A percentile compares a stretch with the other conserved stretches of the same genome.
Evolutionary conservation across 2,888 invertebrate species (phyloP).

Genomic region (Ennomos erosarius): DNA sequence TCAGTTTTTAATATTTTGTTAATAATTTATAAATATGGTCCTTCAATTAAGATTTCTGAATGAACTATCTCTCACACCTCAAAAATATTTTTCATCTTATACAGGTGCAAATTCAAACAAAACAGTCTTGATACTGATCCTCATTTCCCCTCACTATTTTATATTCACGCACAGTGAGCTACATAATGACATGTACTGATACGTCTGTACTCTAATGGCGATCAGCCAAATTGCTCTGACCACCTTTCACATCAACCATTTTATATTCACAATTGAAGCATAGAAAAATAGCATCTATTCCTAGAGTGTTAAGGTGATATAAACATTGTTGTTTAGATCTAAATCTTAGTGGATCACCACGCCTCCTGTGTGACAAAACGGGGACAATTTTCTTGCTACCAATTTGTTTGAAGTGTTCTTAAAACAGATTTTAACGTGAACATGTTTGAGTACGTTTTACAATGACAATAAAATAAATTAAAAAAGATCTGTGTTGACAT

Average conservation of each 20-base stretch:
- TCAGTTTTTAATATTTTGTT: no score
- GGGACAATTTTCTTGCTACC: conserved; percentile 70
- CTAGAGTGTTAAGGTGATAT: conserved; percentile 12
- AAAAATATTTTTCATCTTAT: no score
- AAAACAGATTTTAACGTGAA: conserved; percentile 20
- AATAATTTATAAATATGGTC: no score
- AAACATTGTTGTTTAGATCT: conserved; percentile 21
- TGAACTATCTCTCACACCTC: no score
- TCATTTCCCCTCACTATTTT: conserved; percentile 49
- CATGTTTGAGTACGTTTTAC: conserved; percentile 21
- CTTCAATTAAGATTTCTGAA: no score
- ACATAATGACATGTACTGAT: conserved; percentile 61
- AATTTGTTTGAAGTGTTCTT: conserved; percentile 17
- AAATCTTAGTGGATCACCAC: conserved; percentile 67
- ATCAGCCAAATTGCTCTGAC: conserved; percentile 67
- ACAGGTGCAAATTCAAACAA: no score
- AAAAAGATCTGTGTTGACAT: conserved; percentile 19
- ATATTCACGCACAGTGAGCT: conserved; percentile 70
- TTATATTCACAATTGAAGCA: conserved; percentile 17
- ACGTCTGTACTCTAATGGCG: conserved; percentile 61
- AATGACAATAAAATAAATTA: neutral
- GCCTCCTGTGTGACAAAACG: conserved; percentile 78
- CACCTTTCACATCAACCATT: conserved; percentile 57
- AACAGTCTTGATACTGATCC: conserved; percentile 8
- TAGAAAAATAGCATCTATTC: conserved; percentile 25